Percentiles rank a stretch among this genome's conserved stretches.
These are phyloP conservation scores for Cataglyphis livida DNA, from an alignment of 2,888 invertebrate species.

Conservation along the genomic window DNA sequence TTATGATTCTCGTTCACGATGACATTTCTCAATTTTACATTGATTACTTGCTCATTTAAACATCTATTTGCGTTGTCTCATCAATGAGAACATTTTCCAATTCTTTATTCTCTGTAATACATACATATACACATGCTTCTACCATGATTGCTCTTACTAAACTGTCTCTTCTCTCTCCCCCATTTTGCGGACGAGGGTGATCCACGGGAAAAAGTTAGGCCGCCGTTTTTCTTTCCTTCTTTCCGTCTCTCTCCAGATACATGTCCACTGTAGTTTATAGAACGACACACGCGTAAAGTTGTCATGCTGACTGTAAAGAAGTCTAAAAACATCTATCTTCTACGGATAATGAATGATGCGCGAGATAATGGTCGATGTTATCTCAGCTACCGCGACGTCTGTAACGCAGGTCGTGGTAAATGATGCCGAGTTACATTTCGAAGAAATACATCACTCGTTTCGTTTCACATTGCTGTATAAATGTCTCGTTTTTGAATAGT, in stretches of 20 bases:
- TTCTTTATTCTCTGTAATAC: background rate
- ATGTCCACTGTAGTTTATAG: constrained; percentile 68
- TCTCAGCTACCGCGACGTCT: constrained; percentile 61
- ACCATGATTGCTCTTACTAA: constrained; percentile 10
- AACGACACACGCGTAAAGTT: constrained; percentile 70
- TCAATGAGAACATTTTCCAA: background rate
- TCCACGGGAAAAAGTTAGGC: constrained; percentile 31
- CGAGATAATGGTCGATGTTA: constrained; percentile 79
- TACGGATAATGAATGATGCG: constrained; percentile 79
- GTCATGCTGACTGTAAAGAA: constrained; percentile 72
- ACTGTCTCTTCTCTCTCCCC: background rate
- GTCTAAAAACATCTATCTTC: constrained; percentile 70
- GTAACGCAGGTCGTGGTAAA: constrained; percentile 56
- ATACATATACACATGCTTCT: background rate
- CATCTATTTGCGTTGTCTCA: background rate
- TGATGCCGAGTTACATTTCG: constrained; percentile 50
- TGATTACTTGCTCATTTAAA: background rate
- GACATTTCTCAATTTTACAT: constrained; percentile 1
- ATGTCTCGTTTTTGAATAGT: constrained; percentile 40
- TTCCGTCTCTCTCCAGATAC: constrained; percentile 46
- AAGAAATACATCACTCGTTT: constrained; percentile 55
- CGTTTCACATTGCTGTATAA: constrained; percentile 44
- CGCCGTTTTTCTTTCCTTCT: constrained; percentile 46
- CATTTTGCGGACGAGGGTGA: background rate
- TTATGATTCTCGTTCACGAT: background rate